Base-by-base conservation (phyloP, 2,113 vertebrate species). In the Aramus guarauna region DNA sequence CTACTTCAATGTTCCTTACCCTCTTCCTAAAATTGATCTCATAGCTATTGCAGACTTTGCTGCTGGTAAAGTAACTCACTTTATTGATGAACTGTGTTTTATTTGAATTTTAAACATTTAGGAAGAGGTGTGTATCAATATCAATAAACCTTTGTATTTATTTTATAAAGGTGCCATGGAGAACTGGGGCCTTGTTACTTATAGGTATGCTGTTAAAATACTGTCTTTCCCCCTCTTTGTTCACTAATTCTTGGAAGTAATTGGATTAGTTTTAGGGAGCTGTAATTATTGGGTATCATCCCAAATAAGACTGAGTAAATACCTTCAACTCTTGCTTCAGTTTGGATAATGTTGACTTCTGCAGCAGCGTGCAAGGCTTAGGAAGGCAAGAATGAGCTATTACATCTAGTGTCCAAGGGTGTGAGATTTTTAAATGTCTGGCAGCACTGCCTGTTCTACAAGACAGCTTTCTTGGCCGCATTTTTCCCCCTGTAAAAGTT, bases 151-250 rank as follows among this genome's bases (percentile, higher is more conserved):
- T 98, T 96, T 98, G 78, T 98, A 91, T 98, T 98, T 98, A 97
- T 98, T 98, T 98, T 98, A 97, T 98, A 96, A 98, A 99, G 99
- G 99, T 99, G 99, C 99, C 98, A 99, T 99, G 99, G 99, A 99
- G 98, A 99, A 99, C 98, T 99, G 99, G 99, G 99, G 99, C 98
- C 99, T 99, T 98, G 99, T 99, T 97, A 99, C 99, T 92, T 99
- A 99, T 98, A 99, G 99, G 99, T 99, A 98, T 97, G 98, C 98
- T 95, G 75, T 97, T 97, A 90, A 97, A 97, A 96, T 97, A 36
- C 84, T 96, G 88, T 95, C 83, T 93, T 91, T 93, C 83, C 84
- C 86, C 81, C 73, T 94, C 94, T 96, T 85, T 95, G 80, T 97
- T 96, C 79, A 69, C 74, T 97, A 83, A 96, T 92, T 95, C 91